Evolutionary conservation across 2,797 vertebrate species (phyloP), one percentile per base, ranked within the genome.

Genomic region (Falco columbarius): DNA sequence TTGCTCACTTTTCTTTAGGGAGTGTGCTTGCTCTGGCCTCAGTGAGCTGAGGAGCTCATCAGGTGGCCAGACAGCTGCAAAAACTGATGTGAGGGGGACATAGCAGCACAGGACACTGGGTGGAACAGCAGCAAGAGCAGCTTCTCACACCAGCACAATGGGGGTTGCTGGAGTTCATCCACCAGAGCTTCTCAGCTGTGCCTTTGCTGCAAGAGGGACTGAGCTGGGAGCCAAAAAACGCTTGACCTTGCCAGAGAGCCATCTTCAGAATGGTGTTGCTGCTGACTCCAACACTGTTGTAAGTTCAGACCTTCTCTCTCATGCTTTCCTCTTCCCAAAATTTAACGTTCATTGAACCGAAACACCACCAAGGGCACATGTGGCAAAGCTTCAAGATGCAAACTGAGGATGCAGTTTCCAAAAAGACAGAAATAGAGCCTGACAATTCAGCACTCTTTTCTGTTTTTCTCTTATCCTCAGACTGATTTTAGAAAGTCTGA

Each of bases 161-260:
- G 65, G 55, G 34, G 71, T 89, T 87, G 71, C 68, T 73, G 59
- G 86, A 89, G 56, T 58, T 81, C 74, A 82, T 71, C 74, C 67
- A 86, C 44, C 44, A 34, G 59, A 75, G 59, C 52, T 87, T 67
- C 52, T 87, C 91, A 89, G 89, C 89, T 89, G 74, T 27, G 63
- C 52, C 71, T 92, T 54, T 0, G 0, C 73, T 80, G 47, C 74
- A 80, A 58, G 34, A 70, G 44, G 61, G 91, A 23, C 17, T 32
- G 34, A 92, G 29, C 74, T 24, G 34, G 40, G 16, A 91, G 63
- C 62, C 59, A 94, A 38, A 23, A 94, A 52, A 85, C 0, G 5
- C 30, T 58, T 34, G 40, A 73, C 59, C 34, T 32, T 81, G 44
- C 65, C 4, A 3, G 63, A 66, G 24, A 76, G n/a, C 40, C 7